Evolutionary conservation across 2,888 invertebrate genomes (phyloP).

Genomic region (Monochamus alternatus): DNA sequence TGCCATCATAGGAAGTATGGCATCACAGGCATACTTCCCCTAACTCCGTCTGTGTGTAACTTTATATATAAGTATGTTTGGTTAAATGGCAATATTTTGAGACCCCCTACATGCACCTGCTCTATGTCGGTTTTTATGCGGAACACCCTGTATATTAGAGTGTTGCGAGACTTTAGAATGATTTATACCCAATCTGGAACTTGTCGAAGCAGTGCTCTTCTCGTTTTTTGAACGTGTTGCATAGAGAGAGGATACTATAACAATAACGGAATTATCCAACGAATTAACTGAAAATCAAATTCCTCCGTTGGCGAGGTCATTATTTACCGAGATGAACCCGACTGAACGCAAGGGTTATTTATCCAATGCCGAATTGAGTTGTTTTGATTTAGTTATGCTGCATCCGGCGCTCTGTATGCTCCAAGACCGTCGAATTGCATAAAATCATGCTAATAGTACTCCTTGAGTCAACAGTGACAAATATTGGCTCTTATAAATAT

Average conservation of each 20-base stretch:
- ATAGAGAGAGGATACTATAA: neutral
- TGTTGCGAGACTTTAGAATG: no score
- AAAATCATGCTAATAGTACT: constrained; percentile 15
- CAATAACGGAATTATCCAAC: neutral
- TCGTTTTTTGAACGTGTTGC: neutral
- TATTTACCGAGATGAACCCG: constrained; percentile 20
- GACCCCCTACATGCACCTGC: no score
- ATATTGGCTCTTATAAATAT: neutral
- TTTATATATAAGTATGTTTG: no score
- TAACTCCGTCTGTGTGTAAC: no score
- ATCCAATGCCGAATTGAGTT: constrained; percentile 20
- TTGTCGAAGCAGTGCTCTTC: neutral
- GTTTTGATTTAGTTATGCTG: constrained; percentile 15
- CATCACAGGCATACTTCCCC: no score
- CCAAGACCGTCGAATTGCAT: constrained; percentile 17
- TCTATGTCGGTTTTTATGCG: no score
- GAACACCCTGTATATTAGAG: no score
- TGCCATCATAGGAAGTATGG: no score
- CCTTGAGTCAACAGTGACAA: neutral
- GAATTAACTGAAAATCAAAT: constrained; percentile 14
- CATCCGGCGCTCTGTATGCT: constrained; percentile 6
- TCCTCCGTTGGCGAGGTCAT: constrained; percentile 17
- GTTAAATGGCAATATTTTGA: no score
- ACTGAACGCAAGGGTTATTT: constrained; percentile 10
- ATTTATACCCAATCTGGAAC: neutral